Percentiles rank a stretch among this genome's conserved stretches.
Conservation (phyloP, 2,113 vertebrate species). For the Aegotheles bennettii region DNA sequence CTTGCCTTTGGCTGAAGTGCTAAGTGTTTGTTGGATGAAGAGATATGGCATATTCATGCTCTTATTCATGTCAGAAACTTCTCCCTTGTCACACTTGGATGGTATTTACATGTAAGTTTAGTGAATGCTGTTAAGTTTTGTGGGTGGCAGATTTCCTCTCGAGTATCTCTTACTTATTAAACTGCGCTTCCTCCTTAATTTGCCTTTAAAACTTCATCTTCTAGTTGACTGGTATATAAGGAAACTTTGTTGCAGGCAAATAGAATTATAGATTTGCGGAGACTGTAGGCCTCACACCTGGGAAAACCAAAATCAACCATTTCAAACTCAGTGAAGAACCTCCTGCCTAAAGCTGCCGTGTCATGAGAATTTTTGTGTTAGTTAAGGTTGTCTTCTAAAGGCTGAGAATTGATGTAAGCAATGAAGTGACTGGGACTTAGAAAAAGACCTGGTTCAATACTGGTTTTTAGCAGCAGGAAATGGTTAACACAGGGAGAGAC, state of each 20-base stretch:
- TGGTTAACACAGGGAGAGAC: not conserved
- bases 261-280: not conserved
- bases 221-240: too few relatives aligned
- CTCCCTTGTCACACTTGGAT: not conserved
- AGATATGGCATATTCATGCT: not conserved
- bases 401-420: not conserved
- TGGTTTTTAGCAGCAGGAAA: not conserved
- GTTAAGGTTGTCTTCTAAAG: not conserved
- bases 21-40: too few relatives aligned
- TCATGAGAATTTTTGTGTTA: accelerated
- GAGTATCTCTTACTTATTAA: not conserved
- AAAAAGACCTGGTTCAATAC: not conserved
- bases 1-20: not conserved
- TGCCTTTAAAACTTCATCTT: too few relatives aligned
- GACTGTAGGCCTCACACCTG: not conserved
- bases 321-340: not conserved
- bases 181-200: too few relatives aligned
- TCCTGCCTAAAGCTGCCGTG: not conserved
- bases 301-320: not conserved
- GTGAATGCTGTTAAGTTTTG: not conserved
- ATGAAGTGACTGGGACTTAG: not conserved
- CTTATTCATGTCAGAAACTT: not conserved
- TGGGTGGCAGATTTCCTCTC: not conserved
- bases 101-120: not conserved
- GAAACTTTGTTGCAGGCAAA: too few relatives aligned